Evolutionary conservation across 2,113 vertebrate genomes (phyloP).

Genomic region (Myiopsitta monachus): DNA sequence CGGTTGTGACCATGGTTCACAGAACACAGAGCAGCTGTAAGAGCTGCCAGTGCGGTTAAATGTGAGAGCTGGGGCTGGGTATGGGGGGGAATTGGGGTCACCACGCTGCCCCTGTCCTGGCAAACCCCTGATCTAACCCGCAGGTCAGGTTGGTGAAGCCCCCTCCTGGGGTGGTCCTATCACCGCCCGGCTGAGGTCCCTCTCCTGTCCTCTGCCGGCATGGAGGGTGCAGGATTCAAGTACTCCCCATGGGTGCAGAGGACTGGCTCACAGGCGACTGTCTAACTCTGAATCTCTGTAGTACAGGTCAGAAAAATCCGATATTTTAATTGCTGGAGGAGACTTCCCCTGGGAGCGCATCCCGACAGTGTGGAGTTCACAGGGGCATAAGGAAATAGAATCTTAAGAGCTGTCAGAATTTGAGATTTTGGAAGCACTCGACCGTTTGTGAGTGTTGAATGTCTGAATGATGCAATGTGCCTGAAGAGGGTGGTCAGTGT

Average conservation of each 20-base stretch:
- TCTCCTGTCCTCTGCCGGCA: background rate
- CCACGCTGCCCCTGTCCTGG: background rate
- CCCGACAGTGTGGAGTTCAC: background rate
- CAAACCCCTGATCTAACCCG: background rate
- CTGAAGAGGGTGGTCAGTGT: background rate
- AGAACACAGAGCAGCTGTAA: background rate
- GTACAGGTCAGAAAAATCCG: background rate
- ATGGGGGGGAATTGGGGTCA: background rate
- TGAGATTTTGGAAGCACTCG: slow-evolving; percentile 3
- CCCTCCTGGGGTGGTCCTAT: accelerated
- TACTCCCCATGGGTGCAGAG: accelerated
- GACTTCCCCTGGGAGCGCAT: background rate
- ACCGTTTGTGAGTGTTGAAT: background rate
- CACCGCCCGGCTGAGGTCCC: background rate
- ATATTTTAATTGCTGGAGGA: background rate
- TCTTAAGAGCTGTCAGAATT: background rate
- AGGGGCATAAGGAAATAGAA: background rate
- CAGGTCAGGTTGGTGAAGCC: background rate
- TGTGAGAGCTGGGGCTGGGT: background rate
- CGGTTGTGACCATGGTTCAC: accelerated
- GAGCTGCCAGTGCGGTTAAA: accelerated
- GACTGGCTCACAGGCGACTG: accelerated
- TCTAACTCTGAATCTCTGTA: background rate
- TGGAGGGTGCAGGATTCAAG: background rate
- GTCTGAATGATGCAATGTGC: background rate